These are phyloP conservation scores for Coccyzus lansbergi DNA, from an alignment of 2,797 vertebrate species.

Conservation along the genomic window DNA sequence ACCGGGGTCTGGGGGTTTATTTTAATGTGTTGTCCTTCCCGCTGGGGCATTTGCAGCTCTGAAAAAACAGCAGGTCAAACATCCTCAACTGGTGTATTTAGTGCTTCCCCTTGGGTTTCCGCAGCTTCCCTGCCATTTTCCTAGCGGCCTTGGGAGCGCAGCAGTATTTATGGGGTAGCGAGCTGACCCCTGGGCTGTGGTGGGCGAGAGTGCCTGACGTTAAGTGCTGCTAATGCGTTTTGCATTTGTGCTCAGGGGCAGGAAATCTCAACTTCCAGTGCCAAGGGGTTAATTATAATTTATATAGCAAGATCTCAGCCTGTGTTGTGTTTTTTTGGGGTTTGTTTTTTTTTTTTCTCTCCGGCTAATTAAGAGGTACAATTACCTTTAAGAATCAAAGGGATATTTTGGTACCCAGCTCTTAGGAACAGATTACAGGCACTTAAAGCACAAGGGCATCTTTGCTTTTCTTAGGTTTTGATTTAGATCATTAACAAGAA, in stretches of 20 bases:
- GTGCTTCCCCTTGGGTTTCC: not conserved
- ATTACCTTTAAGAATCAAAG: conserved; percentile 64
- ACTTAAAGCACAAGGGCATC: not conserved
- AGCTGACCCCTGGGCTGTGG: not conserved
- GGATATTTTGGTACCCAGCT: conserved; percentile 38
- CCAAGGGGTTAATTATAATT: conserved; percentile 71
- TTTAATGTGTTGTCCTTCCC: not conserved
- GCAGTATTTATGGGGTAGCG: not conserved
- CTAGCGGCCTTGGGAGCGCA: not conserved
- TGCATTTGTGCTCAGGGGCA: conserved; percentile 60
- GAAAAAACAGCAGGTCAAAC: not conserved
- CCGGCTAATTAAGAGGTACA: conserved; percentile 59
- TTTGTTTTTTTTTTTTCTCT: not conserved
- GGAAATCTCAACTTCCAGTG: conserved; percentile 69
- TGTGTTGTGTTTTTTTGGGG: not conserved
- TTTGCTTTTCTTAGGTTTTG: not conserved
- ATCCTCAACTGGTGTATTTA: not conserved
- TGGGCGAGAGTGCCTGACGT: not conserved
- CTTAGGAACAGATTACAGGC: conserved; percentile 11
- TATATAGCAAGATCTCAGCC: conserved; percentile 58
- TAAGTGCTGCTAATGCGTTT: conserved; percentile 62
- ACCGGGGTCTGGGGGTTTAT: accelerated
- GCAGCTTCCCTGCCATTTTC: not conserved
- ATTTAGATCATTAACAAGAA: not conserved
- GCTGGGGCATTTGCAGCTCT: not conserved